phyloP scores from a whole-genome alignment of 2,888 invertebrate species.

The Philopedon plagiatum region DNA sequence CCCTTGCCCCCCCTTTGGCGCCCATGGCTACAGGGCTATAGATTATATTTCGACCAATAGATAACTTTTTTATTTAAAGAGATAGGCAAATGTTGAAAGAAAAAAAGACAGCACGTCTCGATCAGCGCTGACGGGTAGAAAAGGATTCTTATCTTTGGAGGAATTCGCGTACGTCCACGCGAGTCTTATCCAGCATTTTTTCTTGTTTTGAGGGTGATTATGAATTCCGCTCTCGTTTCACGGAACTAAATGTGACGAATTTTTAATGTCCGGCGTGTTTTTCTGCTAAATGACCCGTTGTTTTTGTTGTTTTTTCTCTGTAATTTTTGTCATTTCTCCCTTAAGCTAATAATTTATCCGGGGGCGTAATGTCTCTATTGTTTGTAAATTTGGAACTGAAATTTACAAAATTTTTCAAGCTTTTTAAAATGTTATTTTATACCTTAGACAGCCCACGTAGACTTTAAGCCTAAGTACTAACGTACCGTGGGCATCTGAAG shows the following conservation, averaged over 20 bases:
- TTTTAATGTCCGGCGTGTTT: constrained; percentile 42
- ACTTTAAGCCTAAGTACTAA: no score
- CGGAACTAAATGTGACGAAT: constrained; percentile 45
- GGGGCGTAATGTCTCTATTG: constrained; percentile 2
- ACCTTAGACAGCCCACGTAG: no score
- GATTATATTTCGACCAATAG: no score
- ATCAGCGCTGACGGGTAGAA: no score
- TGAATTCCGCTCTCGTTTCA: constrained; percentile 37
- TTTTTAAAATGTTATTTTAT: no score
- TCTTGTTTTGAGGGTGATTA: constrained; percentile 36
- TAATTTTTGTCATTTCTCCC: constrained; percentile 23
- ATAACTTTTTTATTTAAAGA: no score
- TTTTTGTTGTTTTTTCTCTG: constrained; percentile 24
- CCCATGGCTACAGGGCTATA: no score
- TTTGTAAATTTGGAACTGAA: constrained; percentile 3
- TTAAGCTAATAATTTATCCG: constrained; percentile 20
- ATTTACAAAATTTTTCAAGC: neutral
- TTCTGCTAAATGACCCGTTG: constrained; percentile 39
- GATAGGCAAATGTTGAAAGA: no score
- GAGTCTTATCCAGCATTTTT: constrained; percentile 35
- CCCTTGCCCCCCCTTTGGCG: no score
- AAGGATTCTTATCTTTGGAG: no score
- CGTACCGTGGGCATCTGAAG: no score
- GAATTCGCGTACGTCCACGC: constrained; percentile 7
- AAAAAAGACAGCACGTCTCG: no score